phyloP scores from a whole-genome alignment of 1,140 invertebrate genomes.

The Diprion similis region DNA sequence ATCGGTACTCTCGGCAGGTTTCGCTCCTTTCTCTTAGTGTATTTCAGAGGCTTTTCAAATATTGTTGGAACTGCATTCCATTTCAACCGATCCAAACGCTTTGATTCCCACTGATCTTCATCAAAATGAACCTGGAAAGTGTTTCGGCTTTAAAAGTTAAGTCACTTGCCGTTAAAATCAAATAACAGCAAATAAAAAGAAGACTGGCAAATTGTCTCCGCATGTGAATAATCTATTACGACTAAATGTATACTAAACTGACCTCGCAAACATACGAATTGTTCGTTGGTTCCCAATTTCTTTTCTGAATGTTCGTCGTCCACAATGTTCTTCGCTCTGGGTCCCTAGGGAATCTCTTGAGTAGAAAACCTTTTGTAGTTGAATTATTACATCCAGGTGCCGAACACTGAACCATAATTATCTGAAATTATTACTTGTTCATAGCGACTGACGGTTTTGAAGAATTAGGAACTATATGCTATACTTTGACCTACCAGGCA shows the following conservation, averaged over 20 bases:
- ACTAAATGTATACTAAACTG: neutral
- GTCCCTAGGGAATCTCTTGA: neutral
- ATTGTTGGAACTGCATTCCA: neutral
- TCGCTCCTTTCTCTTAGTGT: neutral
- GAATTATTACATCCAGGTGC: slow-evolving; percentile 1
- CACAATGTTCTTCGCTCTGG: neutral
- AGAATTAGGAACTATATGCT: neutral
- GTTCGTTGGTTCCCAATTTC: slow-evolving; percentile 1
- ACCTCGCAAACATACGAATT: slow-evolving; percentile 1
- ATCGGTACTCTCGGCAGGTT: neutral
- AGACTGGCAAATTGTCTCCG: too few species aligned
- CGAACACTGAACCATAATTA: slow-evolving; percentile 2
- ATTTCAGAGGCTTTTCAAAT: neutral
- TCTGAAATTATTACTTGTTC: neutral
- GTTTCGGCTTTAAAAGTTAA: neutral
- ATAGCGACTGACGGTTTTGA: too few species aligned
- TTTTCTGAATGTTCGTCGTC: neutral
- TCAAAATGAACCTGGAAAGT: neutral
- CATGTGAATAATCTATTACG: too few species aligned
- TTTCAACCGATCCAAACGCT: slow-evolving; percentile 4
- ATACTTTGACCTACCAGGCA: neutral
- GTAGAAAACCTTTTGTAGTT: neutral
- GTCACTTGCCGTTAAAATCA: too few species aligned
- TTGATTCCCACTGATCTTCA: neutral
- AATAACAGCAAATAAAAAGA: too few species aligned